Evolutionary conservation across 2,797 vertebrate genomes (phyloP).

Genomic region (Podarcis lilfordi): DNA sequence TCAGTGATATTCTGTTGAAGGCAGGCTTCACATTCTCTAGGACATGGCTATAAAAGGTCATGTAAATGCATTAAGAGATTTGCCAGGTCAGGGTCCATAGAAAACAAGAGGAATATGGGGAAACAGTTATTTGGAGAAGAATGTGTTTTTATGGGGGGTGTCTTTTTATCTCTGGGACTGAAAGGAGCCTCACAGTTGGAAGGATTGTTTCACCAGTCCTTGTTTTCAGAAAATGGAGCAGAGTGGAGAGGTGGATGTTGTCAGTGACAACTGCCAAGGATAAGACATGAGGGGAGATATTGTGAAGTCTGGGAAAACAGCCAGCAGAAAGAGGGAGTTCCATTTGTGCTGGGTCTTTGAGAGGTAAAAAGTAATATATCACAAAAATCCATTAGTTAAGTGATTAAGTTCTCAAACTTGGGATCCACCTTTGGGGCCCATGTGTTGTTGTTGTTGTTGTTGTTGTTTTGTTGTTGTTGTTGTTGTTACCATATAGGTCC

Average conservation of each 20-base stretch:
- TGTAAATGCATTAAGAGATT: neutral
- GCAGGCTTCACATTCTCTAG: neutral
- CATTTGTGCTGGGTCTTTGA: neutral
- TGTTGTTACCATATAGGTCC: neutral
- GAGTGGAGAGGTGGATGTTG: neutral
- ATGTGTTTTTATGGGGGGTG: neutral
- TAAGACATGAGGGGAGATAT: neutral
- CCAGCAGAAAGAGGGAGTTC: conserved; percentile 3
- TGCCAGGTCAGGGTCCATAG: neutral
- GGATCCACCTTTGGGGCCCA: neutral
- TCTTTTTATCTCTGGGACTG: neutral
- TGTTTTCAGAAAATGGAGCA: neutral
- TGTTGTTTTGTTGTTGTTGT: too few species aligned
- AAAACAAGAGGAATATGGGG: neutral
- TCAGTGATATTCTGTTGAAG: conserved; percentile 13
- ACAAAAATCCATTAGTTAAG: neutral
- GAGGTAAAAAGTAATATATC: neutral
- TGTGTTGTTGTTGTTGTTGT: neutral
- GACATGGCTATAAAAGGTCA: neutral
- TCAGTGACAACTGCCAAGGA: conserved; percentile 1
- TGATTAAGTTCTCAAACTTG: neutral
- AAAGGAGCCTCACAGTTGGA: neutral
- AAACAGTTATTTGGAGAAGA: neutral
- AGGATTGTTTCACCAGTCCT: neutral
- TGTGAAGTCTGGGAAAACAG: conserved; percentile 5